A percentile compares a stretch with the other conserved stretches of the same genome.
Conservation (phyloP, 2,797 vertebrate species). For the Artibeus jamaicensis region DNA sequence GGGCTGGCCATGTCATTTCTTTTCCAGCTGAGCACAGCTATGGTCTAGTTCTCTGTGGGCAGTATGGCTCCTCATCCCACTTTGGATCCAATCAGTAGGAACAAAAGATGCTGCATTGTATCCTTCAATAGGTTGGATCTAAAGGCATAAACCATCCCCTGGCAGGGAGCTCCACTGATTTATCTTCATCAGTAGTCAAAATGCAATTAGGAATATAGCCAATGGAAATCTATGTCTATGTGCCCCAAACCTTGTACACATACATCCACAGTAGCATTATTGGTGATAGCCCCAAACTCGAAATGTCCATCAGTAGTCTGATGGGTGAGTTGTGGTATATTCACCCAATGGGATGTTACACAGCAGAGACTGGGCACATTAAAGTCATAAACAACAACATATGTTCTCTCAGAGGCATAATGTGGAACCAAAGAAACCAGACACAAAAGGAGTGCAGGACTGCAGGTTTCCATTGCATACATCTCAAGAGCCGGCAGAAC, state of each 20-base stretch:
- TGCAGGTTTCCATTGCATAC: not conserved
- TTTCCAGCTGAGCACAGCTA: conserved; percentile 40
- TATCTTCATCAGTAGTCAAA: not conserved
- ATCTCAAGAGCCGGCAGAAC: not conserved
- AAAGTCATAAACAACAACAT: not conserved
- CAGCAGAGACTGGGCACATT: not conserved
- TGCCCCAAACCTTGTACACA: not conserved
- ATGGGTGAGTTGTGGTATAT: not conserved
- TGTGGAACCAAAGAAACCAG: not conserved
- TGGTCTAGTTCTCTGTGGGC: conserved; percentile 1
- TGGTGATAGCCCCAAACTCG: not conserved
- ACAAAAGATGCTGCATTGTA: not conserved
- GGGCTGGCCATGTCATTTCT: not conserved
- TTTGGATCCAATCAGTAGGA: not conserved
- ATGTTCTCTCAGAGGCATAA: not conserved
- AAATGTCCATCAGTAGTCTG: not conserved
- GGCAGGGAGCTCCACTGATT: conserved; percentile 1
- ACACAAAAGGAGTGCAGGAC: not conserved
- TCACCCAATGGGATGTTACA: not conserved
- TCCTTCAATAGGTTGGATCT: not conserved
- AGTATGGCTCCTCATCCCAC: conserved; percentile 3
- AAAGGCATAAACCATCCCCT: not conserved
- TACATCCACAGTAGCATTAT: not conserved
- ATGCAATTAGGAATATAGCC: not conserved
- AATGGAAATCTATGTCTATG: not conserved